A percentile compares a stretch with the other conserved stretches of the same genome.
phyloP scores from a whole-genome alignment of 2,888 invertebrate species.

The Napeogenes inachia region DNA sequence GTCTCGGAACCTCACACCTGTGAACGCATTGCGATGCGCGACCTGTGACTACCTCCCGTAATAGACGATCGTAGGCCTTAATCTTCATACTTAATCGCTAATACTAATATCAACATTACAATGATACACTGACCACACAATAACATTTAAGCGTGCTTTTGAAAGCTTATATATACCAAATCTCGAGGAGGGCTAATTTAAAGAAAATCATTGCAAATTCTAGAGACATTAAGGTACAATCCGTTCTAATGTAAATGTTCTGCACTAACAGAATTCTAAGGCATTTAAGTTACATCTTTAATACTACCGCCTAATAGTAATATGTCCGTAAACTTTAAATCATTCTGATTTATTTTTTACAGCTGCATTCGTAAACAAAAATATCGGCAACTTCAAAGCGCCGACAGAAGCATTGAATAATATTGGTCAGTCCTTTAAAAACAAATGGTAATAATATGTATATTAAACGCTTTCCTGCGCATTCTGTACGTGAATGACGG shows the following conservation, averaged over 20 bases:
- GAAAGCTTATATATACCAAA: too few relatives aligned
- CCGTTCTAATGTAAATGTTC: too few relatives aligned
- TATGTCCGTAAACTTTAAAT: too few relatives aligned
- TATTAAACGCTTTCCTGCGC: not conserved
- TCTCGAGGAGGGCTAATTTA: too few relatives aligned
- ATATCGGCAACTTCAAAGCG: constrained; percentile 2
- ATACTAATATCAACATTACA: constrained; percentile 5
- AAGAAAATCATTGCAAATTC: too few relatives aligned
- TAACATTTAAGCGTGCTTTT: not conserved
- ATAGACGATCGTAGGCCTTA: constrained; percentile 22
- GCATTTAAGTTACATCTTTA: too few relatives aligned
- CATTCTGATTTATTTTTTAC: not conserved
- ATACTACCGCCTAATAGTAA: too few relatives aligned
- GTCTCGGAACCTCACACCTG: constrained; percentile 50
- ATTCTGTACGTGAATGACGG: not conserved
- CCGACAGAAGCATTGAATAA: not conserved
- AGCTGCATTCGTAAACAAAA: not conserved
- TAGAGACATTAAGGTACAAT: too few relatives aligned
- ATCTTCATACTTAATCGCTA: constrained; percentile 26
- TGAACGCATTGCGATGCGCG: constrained; percentile 35
- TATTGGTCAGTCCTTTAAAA: not conserved
- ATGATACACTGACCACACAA: not conserved
- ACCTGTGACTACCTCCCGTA: constrained; percentile 24
- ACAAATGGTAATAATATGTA: constrained; percentile 6
- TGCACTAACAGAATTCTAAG: too few relatives aligned